Percentiles rank a stretch among this genome's conserved stretches.
Evolutionary conservation across 2,797 vertebrate species (phyloP).

Genomic region (Eospalax fontanierii): DNA sequence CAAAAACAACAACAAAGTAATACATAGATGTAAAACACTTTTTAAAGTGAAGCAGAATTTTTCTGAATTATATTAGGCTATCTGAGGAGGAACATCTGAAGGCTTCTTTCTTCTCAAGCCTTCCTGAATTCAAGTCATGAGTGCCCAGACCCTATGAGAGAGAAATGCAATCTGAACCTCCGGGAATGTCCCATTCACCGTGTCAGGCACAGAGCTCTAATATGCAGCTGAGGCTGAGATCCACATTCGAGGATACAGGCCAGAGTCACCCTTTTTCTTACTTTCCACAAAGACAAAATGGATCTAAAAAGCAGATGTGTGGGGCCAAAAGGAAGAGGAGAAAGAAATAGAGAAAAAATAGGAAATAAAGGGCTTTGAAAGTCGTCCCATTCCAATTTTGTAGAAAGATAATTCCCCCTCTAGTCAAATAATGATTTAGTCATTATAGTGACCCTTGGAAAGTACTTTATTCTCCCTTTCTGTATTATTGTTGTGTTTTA

Average conservation of each 20-base stretch:
- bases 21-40: neutral
- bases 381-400: neutral
- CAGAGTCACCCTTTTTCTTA: neutral
- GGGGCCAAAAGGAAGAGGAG: neutral
- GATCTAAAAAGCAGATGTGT: neutral
- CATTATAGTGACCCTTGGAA: neutral
- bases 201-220: neutral
- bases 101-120: neutral
- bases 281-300: neutral
- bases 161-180: neutral
- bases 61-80: neutral
- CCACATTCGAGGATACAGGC: neutral
- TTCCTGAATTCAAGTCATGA: neutral
- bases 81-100: neutral
- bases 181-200: fast-evolving
- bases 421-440: conserved; percentile 35
- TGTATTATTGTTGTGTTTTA: conserved; percentile 64
- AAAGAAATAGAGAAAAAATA: neutral
- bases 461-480: conserved; percentile 13
- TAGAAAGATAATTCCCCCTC: neutral
- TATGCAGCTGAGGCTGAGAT: neutral
- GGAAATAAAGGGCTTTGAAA: conserved; percentile 17
- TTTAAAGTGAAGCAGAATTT: too few species aligned
- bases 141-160: neutral
- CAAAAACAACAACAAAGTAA: neutral